These are phyloP conservation scores for Ganaspis brasiliensis DNA, from an alignment of 2,888 invertebrate species.

Conservation along the genomic window DNA sequence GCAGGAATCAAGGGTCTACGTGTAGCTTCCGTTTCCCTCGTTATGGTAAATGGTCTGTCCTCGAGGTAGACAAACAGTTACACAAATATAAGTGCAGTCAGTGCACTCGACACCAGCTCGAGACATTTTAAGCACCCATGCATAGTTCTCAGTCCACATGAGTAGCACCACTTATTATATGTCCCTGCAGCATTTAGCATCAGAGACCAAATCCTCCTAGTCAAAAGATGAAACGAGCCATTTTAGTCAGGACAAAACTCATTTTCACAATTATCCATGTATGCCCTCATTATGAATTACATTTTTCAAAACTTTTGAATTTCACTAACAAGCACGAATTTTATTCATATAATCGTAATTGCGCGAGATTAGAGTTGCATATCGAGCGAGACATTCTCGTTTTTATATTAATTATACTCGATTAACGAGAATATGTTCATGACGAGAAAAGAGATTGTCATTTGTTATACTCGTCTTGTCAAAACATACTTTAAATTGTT, in stretches of 20 bases:
- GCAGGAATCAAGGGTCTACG: conserved; percentile 62
- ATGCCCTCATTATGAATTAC: neutral
- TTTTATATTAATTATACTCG: too few relatives aligned
- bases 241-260: neutral
- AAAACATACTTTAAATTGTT: too few relatives aligned
- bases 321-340: neutral
- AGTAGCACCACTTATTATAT: conserved; percentile 49
- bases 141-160: conserved; percentile 47
- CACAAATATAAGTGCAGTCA: conserved; percentile 73
- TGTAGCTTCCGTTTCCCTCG: conserved; percentile 73
- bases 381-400: too few relatives aligned
- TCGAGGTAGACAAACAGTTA: conserved; percentile 76
- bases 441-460: too few relatives aligned
- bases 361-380: too few relatives aligned
- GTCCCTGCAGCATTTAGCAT: conserved; percentile 11
- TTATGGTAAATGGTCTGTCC: conserved; percentile 78
- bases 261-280: neutral
- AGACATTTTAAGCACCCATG: conserved; percentile 72
- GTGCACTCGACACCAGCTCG: conserved; percentile 70
- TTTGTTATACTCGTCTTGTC: too few relatives aligned
- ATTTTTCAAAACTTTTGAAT: neutral
- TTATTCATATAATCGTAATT: neutral
- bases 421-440: too few relatives aligned
- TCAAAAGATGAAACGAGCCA: conserved; percentile 7
- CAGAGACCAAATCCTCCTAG: conserved; percentile 16